Evolutionary conservation across 92 coral and sea anemone species (phyloP).

Genomic region (Chrysogorgia sp.): DNA sequence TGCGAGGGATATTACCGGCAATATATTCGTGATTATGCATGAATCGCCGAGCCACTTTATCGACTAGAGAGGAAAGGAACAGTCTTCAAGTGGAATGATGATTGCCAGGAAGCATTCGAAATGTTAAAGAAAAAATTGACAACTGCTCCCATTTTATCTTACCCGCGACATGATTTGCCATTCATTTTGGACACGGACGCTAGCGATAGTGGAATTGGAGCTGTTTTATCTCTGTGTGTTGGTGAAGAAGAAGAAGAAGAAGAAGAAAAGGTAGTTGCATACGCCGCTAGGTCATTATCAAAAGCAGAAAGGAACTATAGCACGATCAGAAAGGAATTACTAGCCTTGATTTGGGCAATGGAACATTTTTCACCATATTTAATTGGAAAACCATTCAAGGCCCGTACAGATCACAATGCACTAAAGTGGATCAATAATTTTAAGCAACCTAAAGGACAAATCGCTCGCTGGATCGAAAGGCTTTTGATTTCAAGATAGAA

Average conservation of each 20-base stretch:
- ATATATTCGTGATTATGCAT: slow-evolving; percentile 11
- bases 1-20: slow-evolving; percentile 2
- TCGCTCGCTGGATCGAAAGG: too few relatives aligned
- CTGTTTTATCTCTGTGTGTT: slow-evolving; percentile 8
- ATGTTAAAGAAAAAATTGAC: too few relatives aligned
- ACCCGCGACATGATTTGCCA: slow-evolving; percentile 48
- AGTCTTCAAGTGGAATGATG: slow-evolving; percentile 15
- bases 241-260: too few relatives aligned
- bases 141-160: slow-evolving; percentile 41
- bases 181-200: slow-evolving; percentile 59
- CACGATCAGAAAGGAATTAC: slow-evolving; percentile 22
- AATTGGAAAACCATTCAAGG: slow-evolving; percentile 16
- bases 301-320: slow-evolving; percentile 41
- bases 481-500: neutral
- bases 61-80: slow-evolving; percentile 6
- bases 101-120: too few relatives aligned
- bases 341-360: slow-evolving; percentile 35
- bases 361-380: slow-evolving; percentile 41
- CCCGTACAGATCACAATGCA: slow-evolving; percentile 24
- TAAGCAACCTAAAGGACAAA: slow-evolving; percentile 34
- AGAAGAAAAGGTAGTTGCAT: slow-evolving; percentile 25
- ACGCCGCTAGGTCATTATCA: slow-evolving; percentile 9
- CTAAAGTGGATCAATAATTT: slow-evolving; percentile 26
- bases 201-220: slow-evolving; percentile 21
- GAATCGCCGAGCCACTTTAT: slow-evolving; percentile 32